These are phyloP conservation scores for Elegia similella DNA, from an alignment of 2,888 invertebrate genomes.

Conservation along the genomic window DNA sequence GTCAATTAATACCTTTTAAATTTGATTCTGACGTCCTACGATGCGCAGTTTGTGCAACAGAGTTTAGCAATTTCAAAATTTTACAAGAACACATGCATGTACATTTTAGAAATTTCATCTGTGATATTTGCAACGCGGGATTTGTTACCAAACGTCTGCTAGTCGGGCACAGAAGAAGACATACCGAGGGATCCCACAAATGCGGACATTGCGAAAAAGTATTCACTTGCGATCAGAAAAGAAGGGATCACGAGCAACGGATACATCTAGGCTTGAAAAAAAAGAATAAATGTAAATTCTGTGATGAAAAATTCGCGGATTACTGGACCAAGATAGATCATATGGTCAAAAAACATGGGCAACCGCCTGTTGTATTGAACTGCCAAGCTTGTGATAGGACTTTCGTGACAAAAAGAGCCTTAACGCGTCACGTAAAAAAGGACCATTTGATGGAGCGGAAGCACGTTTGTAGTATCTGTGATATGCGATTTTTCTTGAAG, in stretches of 20 bases:
- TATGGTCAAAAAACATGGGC: slow-evolving; percentile 41
- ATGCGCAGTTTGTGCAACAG: slow-evolving; percentile 39
- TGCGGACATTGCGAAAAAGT: slow-evolving; percentile 64
- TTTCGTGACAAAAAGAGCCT: slow-evolving; percentile 43
- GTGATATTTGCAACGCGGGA: slow-evolving; percentile 38
- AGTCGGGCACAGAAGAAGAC: slow-evolving; percentile 32
- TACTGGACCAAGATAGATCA: slow-evolving; percentile 48
- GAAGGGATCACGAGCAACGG: slow-evolving; percentile 37
- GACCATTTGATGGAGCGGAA: slow-evolving; percentile 53
- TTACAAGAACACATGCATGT: slow-evolving; percentile 43
- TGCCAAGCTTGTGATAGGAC: slow-evolving; percentile 52
- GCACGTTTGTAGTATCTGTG: slow-evolving; percentile 45
- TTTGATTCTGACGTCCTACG: slow-evolving; percentile 40
- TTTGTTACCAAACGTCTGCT: slow-evolving; percentile 34
- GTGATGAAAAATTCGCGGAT: slow-evolving; percentile 47
- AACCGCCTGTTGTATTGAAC: slow-evolving; percentile 38
- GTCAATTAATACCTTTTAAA: slow-evolving; percentile 54
- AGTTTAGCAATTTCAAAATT: slow-evolving; percentile 36
- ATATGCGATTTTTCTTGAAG: slow-evolving; percentile 51
- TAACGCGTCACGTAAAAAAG: slow-evolving; percentile 48
- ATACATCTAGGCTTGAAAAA: slow-evolving; percentile 40
- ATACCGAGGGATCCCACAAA: slow-evolving; percentile 47
- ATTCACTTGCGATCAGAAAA: slow-evolving; percentile 46
- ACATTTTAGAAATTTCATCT: slow-evolving; percentile 39
- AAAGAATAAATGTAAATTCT: slow-evolving; percentile 46